Evolutionary conservation across 2,888 invertebrate species (phyloP), one percentile per base, ranked within the genome.

Genomic region (Cantharis rustica): DNA sequence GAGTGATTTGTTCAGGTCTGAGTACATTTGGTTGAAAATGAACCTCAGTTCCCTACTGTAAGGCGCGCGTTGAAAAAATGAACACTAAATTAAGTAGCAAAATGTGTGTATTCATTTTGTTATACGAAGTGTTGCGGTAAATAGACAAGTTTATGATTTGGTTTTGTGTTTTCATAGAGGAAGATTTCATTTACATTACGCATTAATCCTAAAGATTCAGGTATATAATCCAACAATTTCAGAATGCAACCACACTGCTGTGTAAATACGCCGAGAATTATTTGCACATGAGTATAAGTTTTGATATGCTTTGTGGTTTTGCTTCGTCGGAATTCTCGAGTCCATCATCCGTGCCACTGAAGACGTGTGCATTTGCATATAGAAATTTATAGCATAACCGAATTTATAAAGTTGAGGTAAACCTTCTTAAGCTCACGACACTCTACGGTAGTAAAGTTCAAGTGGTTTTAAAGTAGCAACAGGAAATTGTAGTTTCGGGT

Each of bases 331-430:
- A 69, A 69, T 76, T 72, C 70, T 47, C 70, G 31, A 27, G 71
- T 70, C 75, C 72, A 63, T 31, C 73, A 73, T 72, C 62, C 69
- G 61, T 63, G 68, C 64, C 47, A 61, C 20, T 68, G 62, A 76
- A 77, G 61, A 74, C 71, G 68, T 71, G 47, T 13, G 74, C 69
- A 75, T 77, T 75, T 77, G 77, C 77, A 77, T 77, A 77, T 68
- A 47, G 47, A 47, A 47, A 77, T 77, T 77, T 75, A 72, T 77
- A 71, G 68, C 61, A 71, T 62, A 23, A 68, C 63, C 77, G 71
- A 76, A 73, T 72, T 71, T 64, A 66, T 68, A 71, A 64, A 73
- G 73, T 61, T 74, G 47, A 16, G 47, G 31, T 26, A 71, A 75
- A 69, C 31, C 69, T 69, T 63, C 26, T 62, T 70, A 62, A 26